phyloP scores from a whole-genome alignment of 2,888 invertebrate genomes.

The Ichneumon xanthorius region DNA sequence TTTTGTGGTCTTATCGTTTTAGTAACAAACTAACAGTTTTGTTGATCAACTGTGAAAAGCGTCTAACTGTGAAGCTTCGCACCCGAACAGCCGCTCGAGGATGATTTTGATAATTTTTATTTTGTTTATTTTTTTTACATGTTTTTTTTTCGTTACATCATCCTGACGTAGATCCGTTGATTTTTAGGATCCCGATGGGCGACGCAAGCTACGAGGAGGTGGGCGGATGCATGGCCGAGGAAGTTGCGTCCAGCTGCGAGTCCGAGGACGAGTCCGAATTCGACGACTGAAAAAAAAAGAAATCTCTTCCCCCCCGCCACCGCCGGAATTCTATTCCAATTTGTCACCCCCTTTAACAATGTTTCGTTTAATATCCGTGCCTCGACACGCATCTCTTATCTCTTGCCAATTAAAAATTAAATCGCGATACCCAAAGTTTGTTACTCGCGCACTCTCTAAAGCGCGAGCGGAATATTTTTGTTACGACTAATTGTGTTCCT shows the following conservation, averaged over 20 bases:
- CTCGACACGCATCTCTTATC: background rate
- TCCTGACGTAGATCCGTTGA: slow-evolving; percentile 24
- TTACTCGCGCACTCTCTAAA: background rate
- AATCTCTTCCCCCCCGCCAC: background rate
- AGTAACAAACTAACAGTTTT: slow-evolving; percentile 53
- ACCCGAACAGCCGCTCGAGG: background rate
- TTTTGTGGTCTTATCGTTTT: slow-evolving; percentile 14
- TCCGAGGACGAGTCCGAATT: slow-evolving; percentile 77
- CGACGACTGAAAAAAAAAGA: slow-evolving; percentile 70
- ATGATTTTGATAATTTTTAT: background rate
- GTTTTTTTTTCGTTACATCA: slow-evolving; percentile 22
- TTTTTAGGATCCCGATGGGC: slow-evolving; percentile 76
- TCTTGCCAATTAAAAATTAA: slow-evolving; percentile 15
- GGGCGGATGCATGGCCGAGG: slow-evolving; percentile 75
- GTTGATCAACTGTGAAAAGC: slow-evolving; percentile 13
- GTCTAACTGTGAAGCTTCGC: slow-evolving; percentile 39
- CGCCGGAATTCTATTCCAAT: background rate
- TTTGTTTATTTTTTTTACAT: slow-evolving; percentile 32
- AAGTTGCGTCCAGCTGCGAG: slow-evolving; percentile 78
- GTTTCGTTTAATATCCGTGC: slow-evolving; percentile 30
- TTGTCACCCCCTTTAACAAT: slow-evolving; percentile 18
- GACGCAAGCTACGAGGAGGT: slow-evolving; percentile 72
- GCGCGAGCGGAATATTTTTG: slow-evolving; percentile 23
- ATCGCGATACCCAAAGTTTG: background rate
- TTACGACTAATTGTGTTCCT: slow-evolving; percentile 36